Conservation (phyloP, 2,797 vertebrate genomes). For the Limnodromus scolopaceus region DNA sequence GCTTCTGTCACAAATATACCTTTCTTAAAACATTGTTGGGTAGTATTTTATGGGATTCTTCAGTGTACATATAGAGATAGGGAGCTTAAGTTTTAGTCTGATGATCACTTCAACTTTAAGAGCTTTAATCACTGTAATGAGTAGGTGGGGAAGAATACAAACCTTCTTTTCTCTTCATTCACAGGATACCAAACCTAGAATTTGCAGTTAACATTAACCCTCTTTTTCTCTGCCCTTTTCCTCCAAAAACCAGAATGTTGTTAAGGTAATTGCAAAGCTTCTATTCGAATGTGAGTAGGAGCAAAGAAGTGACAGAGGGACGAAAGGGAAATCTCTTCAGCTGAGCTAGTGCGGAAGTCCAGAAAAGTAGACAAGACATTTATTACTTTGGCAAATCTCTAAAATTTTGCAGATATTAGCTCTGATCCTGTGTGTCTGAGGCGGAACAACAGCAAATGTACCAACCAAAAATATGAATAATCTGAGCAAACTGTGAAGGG, state of each 20-base stretch:
- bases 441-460: not conserved
- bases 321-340: not conserved
- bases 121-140: not conserved
- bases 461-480: not conserved
- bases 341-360: not conserved
- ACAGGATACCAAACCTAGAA: not conserved
- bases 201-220: rapidly evolving
- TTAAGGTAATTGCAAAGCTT: not conserved
- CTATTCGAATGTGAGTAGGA: not conserved
- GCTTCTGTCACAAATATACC: not conserved
- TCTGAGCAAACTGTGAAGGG: not conserved
- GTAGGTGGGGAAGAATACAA: not conserved
- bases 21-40: not conserved
- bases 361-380: not conserved
- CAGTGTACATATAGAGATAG: not conserved
- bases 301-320: not conserved
- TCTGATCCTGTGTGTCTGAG: not conserved
- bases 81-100: not conserved
- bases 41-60: not conserved
- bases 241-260: not conserved
- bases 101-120: not conserved
- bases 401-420: not conserved
- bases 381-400: not conserved
- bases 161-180: not conserved
- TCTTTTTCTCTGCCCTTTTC: not conserved